A percentile compares a stretch with the other conserved stretches of the same genome.
These are phyloP conservation scores for Drosophila differens DNA, from an alignment of 2,888 invertebrate species.

Conservation along the genomic window DNA sequence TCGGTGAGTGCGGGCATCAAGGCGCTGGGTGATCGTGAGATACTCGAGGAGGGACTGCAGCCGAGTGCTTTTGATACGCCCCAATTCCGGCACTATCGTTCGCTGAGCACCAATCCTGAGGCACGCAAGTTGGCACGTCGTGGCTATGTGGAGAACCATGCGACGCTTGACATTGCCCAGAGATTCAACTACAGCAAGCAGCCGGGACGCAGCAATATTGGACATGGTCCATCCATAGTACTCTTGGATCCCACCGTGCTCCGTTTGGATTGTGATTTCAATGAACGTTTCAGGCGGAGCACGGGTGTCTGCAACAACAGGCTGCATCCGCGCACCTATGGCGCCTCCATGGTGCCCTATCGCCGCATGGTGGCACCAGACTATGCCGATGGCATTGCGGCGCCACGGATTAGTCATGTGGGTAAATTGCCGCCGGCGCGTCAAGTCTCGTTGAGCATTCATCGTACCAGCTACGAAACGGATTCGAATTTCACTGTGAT, in stretches of 20 bases:
- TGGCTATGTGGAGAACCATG: slow-evolving; percentile 90
- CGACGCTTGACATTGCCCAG: slow-evolving; percentile 87
- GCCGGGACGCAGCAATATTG: slow-evolving; percentile 82
- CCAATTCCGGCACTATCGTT: slow-evolving; percentile 89
- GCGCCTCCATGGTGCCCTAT: slow-evolving; percentile 91
- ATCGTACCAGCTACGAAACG: slow-evolving; percentile 90
- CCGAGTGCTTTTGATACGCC: slow-evolving; percentile 87
- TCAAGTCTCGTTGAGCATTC: slow-evolving; percentile 90
- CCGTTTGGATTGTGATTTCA: slow-evolving; percentile 84
- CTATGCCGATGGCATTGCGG: slow-evolving; percentile 91
- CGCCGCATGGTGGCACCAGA: slow-evolving; percentile 89
- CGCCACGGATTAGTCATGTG: slow-evolving; percentile 87
- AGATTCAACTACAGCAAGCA: slow-evolving; percentile 85
- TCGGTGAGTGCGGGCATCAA: slow-evolving; percentile 87
- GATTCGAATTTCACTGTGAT: slow-evolving; percentile 93
- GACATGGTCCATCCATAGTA: slow-evolving; percentile 82
- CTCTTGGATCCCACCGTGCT: slow-evolving; percentile 70
- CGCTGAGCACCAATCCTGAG: slow-evolving; percentile 88
- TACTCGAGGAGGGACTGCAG: slow-evolving; percentile 86
- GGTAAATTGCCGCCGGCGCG: slow-evolving; percentile 89
- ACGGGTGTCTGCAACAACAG: slow-evolving; percentile 93
- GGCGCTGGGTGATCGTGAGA: slow-evolving; percentile 87
- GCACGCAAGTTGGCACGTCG: slow-evolving; percentile 88
- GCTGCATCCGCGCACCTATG: slow-evolving; percentile 88
- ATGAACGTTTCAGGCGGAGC: slow-evolving; percentile 88